These are phyloP conservation scores for Muscicapa striata DNA, from an alignment of 2,797 vertebrate genomes.

Conservation along the genomic window DNA sequence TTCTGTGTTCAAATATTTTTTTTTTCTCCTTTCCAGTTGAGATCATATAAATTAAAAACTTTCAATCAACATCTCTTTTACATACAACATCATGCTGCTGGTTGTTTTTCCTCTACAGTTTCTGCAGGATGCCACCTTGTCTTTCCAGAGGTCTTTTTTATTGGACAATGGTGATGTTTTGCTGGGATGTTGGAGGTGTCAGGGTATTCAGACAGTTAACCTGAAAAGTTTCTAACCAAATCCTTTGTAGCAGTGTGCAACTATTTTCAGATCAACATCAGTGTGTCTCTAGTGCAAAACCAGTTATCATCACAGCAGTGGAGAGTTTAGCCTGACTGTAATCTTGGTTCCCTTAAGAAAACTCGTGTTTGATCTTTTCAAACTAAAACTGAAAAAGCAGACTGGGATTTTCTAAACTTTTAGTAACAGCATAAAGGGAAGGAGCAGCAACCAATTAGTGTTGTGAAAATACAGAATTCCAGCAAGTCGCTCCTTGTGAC, in stretches of 20 bases:
- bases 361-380: neutral
- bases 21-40: neutral
- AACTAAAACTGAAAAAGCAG: neutral
- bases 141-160: neutral
- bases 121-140: neutral
- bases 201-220: neutral
- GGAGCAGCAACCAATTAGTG: neutral
- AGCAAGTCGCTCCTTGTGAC: neutral
- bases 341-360: neutral
- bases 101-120: neutral
- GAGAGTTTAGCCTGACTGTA: neutral
- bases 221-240: neutral
- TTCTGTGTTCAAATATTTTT: neutral
- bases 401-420: neutral
- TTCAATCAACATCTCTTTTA: conserved; percentile 26
- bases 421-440: neutral
- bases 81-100: neutral
- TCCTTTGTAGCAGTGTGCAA: neutral
- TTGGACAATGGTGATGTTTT: neutral
- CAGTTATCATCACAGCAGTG: neutral
- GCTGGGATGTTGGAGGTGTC: neutral
- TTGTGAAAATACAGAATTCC: neutral
- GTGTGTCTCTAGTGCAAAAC: neutral
- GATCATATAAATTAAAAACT: neutral
- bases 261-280: neutral